Base-by-base conservation (phyloP, 2,797 vertebrate species). In the Ptychadena robeensis region DNA sequence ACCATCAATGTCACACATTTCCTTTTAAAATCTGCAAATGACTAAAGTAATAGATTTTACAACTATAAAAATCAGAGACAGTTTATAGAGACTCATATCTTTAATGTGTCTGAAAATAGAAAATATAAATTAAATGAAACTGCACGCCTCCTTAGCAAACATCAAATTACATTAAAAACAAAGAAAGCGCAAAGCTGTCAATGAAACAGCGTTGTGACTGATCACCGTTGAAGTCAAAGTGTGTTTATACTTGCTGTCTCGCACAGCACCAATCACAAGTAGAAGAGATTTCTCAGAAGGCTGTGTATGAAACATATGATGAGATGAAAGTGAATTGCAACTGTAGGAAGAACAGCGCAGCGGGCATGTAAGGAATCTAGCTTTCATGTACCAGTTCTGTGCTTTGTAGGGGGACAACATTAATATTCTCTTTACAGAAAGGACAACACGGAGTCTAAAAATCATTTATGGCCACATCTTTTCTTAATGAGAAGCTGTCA, bases 381-480 rank as follows among this genome's bases (percentile, higher is more conserved):
- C 68, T 80, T 71, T 63, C 28, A 72, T 65, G 53, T 63, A 34
- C 14, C 12, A 31, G 25, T 61, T 38, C 25, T 69, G 31, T 63
- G 34, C 22, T 44, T 76, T 35, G 30, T 14, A 59, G 34, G 18
- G 35, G 9, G n/a, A 53, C 35, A 11, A 32, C 28, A 71, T 37
- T 63, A 63, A 71, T 80, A 80, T 72, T 71, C 78, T 14, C 30
- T 37, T 77, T 72, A 72, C 8, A 48, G 38, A 8, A 48, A 48
- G 69, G n/a, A 48, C 15, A 53, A 9, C 14, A 11, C 27, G 15
- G 69, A 31, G 28, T 8, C 18, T 53, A 9, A 30, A 48, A 72
- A 72, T 48, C 14, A 72, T 48, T 72, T 72, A 71, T 9, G 6
- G 44, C 6, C 44, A 53, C 22, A 53, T 53, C 44, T 22, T 53